Base-by-base conservation (phyloP, 2,797 vertebrate species). In the Octomys mimax region DNA sequence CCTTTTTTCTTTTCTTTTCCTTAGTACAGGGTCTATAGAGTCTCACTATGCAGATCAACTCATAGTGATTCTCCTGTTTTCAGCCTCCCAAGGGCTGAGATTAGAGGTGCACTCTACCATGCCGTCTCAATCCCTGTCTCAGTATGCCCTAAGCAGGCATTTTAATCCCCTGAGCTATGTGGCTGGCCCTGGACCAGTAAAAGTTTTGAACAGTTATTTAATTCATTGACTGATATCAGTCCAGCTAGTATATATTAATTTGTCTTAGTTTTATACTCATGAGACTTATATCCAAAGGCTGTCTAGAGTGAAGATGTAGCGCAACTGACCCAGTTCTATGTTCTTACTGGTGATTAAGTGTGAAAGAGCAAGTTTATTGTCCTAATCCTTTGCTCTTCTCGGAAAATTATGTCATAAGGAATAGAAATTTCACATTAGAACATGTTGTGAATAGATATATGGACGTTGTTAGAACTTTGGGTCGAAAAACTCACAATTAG, bases 241-340 rank as follows among this genome's bases (percentile, higher is more conserved):
- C 81, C 93, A 62, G n/a, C 62, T 80, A 46, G 46, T 82, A 59
- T 66, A 26, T 93, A 86, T 92, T 93, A 95, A 96, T 80, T 95
- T 96, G 70, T 77, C 64, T 75, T 46, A 66, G 49, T 39, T 80
- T 91, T 92, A 36, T 64, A 46, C 82, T 92, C 93, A 5, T 28
- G 54, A 71, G 85, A 86, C 36, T 66, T 85, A 26, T 54, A 80
- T 96, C 73, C 79, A 73, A 95, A 96, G 93, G 93, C 89, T 81
- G 89, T 24, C 12, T 75, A 26, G 52, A 87, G 97, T 42, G 87
- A 96, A 96, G 62, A 33, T 71, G 4, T 62, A 88, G 62, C 49
- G 82, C 86, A 84, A 83, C 71, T 91, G 82, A 83, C 59, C 68
- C 42, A 75, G 13, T 95, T 91, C 71, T 86, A 21, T 59, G 61